phyloP scores from a whole-genome alignment of 2,113 vertebrate genomes.

The Corythoichthys haematopterus region DNA sequence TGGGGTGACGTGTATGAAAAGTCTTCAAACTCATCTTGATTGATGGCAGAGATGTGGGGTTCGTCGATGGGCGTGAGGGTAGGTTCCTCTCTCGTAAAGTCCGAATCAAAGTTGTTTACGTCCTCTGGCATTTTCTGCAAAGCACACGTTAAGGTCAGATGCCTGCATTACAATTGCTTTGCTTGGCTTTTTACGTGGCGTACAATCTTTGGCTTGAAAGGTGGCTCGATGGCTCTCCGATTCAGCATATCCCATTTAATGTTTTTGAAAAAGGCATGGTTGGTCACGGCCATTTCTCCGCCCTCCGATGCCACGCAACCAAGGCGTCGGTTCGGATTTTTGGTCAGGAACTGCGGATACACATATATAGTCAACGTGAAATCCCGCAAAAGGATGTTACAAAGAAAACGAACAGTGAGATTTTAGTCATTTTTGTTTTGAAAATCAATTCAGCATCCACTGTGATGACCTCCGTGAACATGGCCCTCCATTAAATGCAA shows the following conservation, averaged over 20 bases:
- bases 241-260: conserved; percentile 90
- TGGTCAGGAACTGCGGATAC: conserved; percentile 84
- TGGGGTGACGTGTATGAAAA: conserved; percentile 92
- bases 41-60: conserved; percentile 82
- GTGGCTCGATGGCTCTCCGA: conserved; percentile 84
- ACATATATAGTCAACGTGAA: not conserved
- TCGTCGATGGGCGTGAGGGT: conserved; percentile 91
- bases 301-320: conserved; percentile 80
- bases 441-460: too few relatives aligned
- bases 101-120: conserved; percentile 97
- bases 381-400: not conserved
- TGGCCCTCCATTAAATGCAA: too few relatives aligned
- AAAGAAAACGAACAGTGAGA: not conserved
- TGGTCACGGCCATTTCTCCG: conserved; percentile 79
- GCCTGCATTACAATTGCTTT: conserved; percentile 4
- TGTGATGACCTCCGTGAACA: too few relatives aligned
- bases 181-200: conserved; percentile 29
- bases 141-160: not conserved
- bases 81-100: conserved; percentile 94
- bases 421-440: too few relatives aligned
- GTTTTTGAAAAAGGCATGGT: conserved; percentile 82
- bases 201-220: conserved; percentile 94
- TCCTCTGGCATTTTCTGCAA: conserved; percentile 89
- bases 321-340: conserved; percentile 85
- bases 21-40: conserved; percentile 91